A percentile compares a stretch with the other conserved stretches of the same genome.
These are phyloP conservation scores for Discoglossus pictus DNA, from an alignment of 2,797 vertebrate genomes.

Conservation along the genomic window DNA sequence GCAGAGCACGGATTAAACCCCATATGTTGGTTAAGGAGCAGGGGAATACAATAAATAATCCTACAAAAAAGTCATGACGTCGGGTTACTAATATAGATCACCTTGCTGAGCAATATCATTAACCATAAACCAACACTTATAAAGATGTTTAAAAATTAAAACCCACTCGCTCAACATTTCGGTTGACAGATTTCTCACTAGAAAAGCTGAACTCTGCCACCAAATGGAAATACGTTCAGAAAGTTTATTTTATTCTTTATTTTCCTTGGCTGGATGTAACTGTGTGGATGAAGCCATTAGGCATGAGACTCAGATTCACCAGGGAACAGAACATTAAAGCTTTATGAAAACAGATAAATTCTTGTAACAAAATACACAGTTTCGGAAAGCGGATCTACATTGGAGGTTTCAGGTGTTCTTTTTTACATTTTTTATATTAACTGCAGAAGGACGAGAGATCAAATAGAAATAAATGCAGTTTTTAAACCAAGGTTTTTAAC, in stretches of 20 bases:
- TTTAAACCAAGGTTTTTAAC: constrained; percentile 22
- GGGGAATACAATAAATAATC: constrained; percentile 45
- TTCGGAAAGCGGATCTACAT: constrained; percentile 28
- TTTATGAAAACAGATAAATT: constrained; percentile 53
- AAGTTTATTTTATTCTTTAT: constrained; percentile 50
- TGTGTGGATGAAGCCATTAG: constrained; percentile 41
- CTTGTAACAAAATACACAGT: constrained; percentile 35
- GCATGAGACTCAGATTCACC: constrained; percentile 43
- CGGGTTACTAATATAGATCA: constrained; percentile 43
- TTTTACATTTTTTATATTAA: constrained; percentile 3
- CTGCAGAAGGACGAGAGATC: neutral
- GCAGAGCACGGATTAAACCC: constrained; percentile 44
- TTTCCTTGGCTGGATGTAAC: constrained; percentile 49
- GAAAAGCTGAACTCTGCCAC: constrained; percentile 46
- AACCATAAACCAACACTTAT: constrained; percentile 45
- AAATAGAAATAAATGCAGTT: constrained; percentile 42
- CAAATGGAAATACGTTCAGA: constrained; percentile 46
- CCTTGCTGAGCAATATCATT: constrained; percentile 39
- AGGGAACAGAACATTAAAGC: constrained; percentile 49
- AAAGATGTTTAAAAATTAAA: constrained; percentile 45
- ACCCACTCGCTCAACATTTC: constrained; percentile 28
- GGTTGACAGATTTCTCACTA: constrained; percentile 43
- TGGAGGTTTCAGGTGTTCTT: constrained; percentile 37
- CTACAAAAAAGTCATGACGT: constrained; percentile 34
- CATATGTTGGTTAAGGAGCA: constrained; percentile 47